These are phyloP conservation scores for Chloroceryle amazona DNA, from an alignment of 2,797 vertebrate genomes.

Conservation along the genomic window DNA sequence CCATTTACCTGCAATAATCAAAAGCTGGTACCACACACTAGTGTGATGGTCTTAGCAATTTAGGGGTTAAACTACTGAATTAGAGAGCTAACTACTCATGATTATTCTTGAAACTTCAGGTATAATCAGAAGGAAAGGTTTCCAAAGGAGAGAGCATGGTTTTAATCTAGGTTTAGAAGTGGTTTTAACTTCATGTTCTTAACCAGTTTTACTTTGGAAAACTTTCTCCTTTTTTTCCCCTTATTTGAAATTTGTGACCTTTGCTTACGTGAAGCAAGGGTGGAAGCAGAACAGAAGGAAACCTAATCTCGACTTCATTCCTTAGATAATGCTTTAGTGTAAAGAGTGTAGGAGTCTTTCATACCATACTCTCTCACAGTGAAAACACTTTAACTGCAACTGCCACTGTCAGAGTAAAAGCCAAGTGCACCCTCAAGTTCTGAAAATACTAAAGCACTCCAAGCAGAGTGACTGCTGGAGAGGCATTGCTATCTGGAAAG, in stretches of 20 bases:
- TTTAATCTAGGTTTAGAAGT: not conserved
- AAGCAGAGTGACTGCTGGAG: not conserved
- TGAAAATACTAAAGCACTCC: not conserved
- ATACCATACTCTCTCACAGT: not conserved
- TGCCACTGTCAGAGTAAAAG: not conserved
- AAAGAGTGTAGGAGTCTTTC: not conserved
- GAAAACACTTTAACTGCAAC: not conserved
- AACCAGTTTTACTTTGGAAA: not conserved
- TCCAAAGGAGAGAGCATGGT: not conserved
- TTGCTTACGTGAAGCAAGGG: not conserved
- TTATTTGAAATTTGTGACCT: not conserved
- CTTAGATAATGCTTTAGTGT: not conserved
- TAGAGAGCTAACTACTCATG: not conserved
- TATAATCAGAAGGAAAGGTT: not conserved
- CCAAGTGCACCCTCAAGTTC: not conserved
- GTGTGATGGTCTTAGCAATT: not conserved
- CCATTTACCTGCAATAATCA: not conserved
- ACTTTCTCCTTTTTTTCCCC: not conserved
- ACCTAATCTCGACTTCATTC: not conserved
- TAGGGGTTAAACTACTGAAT: not conserved
- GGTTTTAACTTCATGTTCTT: not conserved
- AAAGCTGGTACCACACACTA: not conserved
- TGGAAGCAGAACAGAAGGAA: not conserved
- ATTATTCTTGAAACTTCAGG: not conserved
- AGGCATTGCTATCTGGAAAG: too few relatives aligned